Evolutionary conservation across 2,113 vertebrate species (phyloP).

Genomic region (Pseudopodoces humilis): DNA sequence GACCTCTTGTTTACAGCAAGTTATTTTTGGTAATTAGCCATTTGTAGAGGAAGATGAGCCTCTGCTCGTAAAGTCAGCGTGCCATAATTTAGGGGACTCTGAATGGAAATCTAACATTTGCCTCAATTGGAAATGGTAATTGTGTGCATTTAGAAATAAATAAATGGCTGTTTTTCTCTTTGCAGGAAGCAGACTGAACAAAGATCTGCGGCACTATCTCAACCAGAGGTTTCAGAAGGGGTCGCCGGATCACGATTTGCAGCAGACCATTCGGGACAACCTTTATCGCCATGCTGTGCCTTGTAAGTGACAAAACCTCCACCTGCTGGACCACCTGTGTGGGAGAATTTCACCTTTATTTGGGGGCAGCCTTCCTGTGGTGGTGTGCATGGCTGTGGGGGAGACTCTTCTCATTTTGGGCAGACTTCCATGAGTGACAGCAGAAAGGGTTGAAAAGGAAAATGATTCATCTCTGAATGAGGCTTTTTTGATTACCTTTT

Average conservation of each 20-base stretch:
- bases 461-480: not conserved
- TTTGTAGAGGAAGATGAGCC: slow-evolving; percentile 56
- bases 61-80: slow-evolving; percentile 36
- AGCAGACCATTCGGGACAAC: slow-evolving; percentile 96
- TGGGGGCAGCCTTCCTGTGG: not conserved
- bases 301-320: slow-evolving; percentile 83
- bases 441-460: not conserved
- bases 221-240: slow-evolving; percentile 97
- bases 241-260: slow-evolving; percentile 91
- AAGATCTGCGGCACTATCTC: slow-evolving; percentile 94
- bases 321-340: not conserved
- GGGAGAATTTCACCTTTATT: not conserved
- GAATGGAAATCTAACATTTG: slow-evolving; percentile 37
- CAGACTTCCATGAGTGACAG: not conserved
- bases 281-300: slow-evolving; percentile 98
- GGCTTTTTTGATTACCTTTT: not conserved
- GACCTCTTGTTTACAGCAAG: slow-evolving; percentile 55
- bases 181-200: slow-evolving; percentile 92
- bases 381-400: not conserved
- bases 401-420: not conserved
- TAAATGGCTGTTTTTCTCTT: slow-evolving; percentile 48
- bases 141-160: slow-evolving; percentile 3
- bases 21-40: slow-evolving; percentile 68
- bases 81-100: slow-evolving; percentile 47
- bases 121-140: slow-evolving; percentile 6